Conservation (phyloP, 2,113 vertebrate species). For the Seriola quinqueradiata region DNA sequence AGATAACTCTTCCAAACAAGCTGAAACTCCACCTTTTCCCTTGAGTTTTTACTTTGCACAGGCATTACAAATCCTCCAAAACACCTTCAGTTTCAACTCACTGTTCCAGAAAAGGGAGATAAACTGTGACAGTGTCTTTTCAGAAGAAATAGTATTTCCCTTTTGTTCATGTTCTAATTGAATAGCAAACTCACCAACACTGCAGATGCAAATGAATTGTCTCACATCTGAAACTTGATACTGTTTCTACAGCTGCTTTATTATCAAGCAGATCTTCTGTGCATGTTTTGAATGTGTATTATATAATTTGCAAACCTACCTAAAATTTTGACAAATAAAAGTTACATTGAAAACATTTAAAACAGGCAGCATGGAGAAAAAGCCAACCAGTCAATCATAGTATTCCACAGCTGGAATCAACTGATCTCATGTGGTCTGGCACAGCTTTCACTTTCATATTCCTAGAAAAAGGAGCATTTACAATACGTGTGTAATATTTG, state of each 20-base stretch:
- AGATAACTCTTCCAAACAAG: not conserved
- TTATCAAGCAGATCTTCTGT: not conserved
- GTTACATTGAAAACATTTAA: no score
- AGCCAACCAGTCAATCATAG: constrained; percentile 16
- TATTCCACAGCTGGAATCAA: not conserved
- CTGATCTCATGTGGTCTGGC: not conserved
- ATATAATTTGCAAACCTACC: not conserved
- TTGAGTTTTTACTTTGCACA: not conserved
- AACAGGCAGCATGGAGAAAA: not conserved
- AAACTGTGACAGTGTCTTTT: not conserved
- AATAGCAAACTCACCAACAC: not conserved
- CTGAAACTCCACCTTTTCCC: not conserved
- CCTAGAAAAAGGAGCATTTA: constrained; percentile 19
- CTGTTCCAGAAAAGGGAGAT: not conserved
- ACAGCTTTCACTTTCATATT: constrained; percentile 63
- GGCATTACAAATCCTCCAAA: not conserved
- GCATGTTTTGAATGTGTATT: not conserved
- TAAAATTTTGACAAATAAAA: no score
- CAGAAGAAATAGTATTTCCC: not conserved
- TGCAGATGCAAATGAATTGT: not conserved
- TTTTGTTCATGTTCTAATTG: not conserved
- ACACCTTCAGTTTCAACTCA: not conserved
- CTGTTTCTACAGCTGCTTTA: not conserved
- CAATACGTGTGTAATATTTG: no score
- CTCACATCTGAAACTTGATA: not conserved